A percentile compares a stretch with the other conserved stretches of the same genome.
These are phyloP conservation scores for Brachionus sp. DNA, from an alignment of 1,140 invertebrate species.

Conservation along the genomic window DNA sequence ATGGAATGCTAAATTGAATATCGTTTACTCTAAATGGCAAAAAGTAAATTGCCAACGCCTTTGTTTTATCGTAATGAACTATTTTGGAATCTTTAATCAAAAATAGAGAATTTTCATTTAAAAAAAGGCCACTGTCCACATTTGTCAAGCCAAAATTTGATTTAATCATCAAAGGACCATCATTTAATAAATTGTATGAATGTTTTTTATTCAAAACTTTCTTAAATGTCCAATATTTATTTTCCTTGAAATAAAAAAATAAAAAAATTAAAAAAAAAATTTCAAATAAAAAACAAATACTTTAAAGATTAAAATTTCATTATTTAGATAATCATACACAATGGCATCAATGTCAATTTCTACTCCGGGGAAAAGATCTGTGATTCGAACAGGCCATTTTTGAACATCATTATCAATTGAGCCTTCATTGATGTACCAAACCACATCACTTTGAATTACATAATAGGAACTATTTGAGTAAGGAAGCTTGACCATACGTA, in stretches of 20 bases:
- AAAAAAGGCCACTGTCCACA: not conserved
- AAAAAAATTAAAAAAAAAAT: too few species aligned
- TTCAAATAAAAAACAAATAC: not conserved
- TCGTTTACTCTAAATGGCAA: constrained; percentile 3
- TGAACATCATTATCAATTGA: not conserved
- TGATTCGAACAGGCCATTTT: constrained; percentile 18
- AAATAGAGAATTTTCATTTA: constrained; percentile 11
- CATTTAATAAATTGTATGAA: not conserved
- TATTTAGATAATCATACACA: not conserved
- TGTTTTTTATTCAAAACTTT: constrained; percentile 2
- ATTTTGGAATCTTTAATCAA: constrained; percentile 9
- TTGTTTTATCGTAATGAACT: constrained; percentile 10
- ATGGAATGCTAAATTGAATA: constrained; percentile 20
- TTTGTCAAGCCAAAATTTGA: not conserved
- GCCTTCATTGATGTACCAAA: constrained; percentile 8
- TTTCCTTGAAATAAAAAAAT: not conserved
- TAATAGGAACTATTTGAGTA: constrained; percentile 29
- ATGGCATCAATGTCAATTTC: constrained; percentile 13
- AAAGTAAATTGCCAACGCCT: constrained; percentile 29
- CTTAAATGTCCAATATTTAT: constrained; percentile 26
- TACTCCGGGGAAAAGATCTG: not conserved
- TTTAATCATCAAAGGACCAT: not conserved
- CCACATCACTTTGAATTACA: constrained; percentile 24
- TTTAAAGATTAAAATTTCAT: constrained; percentile 30
- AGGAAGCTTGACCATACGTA: constrained; percentile 4